phyloP scores from a whole-genome alignment of 2,888 invertebrate species.

The Leptogaster cylindrica region DNA sequence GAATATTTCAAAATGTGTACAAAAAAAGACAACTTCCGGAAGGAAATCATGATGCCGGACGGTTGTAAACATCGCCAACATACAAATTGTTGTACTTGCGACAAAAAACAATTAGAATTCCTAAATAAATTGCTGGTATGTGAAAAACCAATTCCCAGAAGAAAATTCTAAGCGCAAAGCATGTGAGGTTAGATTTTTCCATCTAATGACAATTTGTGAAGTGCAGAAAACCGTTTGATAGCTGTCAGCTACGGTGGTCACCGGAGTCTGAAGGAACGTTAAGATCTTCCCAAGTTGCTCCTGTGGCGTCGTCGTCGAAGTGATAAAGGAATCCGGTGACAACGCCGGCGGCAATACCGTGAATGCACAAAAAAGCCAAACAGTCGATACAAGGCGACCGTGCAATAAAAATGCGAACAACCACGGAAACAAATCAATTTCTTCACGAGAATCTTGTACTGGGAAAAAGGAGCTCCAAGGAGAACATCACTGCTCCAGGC shows the following conservation, averaged over 20 bases:
- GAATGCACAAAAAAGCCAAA: conserved; percentile 16
- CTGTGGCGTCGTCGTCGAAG: not conserved
- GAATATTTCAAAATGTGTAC: no score
- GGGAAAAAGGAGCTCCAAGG: conserved; percentile 2
- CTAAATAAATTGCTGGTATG: conserved; percentile 1
- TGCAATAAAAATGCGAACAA: conserved; percentile 37
- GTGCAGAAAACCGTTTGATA: conserved; percentile 17
- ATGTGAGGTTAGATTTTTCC: conserved; percentile 28
- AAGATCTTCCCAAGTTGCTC: not conserved
- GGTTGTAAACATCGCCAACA: conserved; percentile 18
- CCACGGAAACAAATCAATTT: conserved; percentile 43
- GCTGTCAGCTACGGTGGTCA: not conserved
- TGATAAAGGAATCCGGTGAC: conserved; percentile 32
- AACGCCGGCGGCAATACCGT: conserved; percentile 10
- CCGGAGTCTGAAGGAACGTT: not conserved
- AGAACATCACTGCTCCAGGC: conserved; percentile 10
- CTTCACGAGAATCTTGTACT: conserved; percentile 36
- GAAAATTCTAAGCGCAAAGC: conserved; percentile 8
- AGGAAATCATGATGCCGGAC: not conserved
- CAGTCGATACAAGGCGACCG: conserved; percentile 28
- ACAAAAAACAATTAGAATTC: conserved; percentile 9
- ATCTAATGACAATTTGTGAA: conserved; percentile 22
- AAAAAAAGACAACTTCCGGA: no score
- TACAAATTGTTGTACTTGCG: conserved; percentile 16
- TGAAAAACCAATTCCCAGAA: conserved; percentile 16